These are phyloP conservation scores for Echeneis naucrates DNA, from an alignment of 2,797 vertebrate genomes.

Conservation along the genomic window DNA sequence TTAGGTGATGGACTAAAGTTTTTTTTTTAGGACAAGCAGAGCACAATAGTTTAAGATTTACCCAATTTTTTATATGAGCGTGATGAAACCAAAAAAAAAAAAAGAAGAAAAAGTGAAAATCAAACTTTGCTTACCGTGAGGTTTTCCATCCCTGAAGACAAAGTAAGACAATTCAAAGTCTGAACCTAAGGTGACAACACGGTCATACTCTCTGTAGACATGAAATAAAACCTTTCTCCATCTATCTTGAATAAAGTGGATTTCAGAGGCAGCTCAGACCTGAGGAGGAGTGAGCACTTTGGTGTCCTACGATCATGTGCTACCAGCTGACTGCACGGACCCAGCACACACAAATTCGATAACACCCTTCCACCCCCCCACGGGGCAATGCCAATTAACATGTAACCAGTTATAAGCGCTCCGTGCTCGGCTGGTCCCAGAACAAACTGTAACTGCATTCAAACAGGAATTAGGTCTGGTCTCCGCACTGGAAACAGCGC, in stretches of 20 bases:
- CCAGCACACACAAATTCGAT: conserved; percentile 62
- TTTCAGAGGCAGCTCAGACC: conserved; percentile 19
- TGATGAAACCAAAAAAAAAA: conserved; percentile 4
- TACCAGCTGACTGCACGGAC: conserved; percentile 61
- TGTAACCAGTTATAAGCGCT: conserved; percentile 67
- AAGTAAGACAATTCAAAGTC: conserved; percentile 14
- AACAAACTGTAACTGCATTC: conserved; percentile 67
- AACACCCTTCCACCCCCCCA: conserved; percentile 62
- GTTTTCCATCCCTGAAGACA: conserved; percentile 76
- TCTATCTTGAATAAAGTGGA: conserved; percentile 32
- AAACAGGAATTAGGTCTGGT: conserved; percentile 59
- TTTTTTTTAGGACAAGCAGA: neutral
- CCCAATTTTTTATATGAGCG: no score
- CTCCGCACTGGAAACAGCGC: conserved; percentile 64
- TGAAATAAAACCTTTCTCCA: conserved; percentile 14
- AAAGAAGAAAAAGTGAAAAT: fast-evolving
- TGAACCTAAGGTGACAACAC: conserved; percentile 5
- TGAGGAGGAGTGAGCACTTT: conserved; percentile 41
- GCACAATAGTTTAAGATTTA: neutral
- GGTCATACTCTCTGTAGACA: conserved; percentile 40
- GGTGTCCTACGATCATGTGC: conserved; percentile 62
- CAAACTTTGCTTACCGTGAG: conserved; percentile 78
- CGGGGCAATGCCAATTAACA: conserved; percentile 80
- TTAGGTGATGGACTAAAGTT: neutral
- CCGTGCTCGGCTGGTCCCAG: conserved; percentile 62